These are phyloP conservation scores for Eidolon dupreanum DNA, from an alignment of 2,797 vertebrate species.

Conservation along the genomic window DNA sequence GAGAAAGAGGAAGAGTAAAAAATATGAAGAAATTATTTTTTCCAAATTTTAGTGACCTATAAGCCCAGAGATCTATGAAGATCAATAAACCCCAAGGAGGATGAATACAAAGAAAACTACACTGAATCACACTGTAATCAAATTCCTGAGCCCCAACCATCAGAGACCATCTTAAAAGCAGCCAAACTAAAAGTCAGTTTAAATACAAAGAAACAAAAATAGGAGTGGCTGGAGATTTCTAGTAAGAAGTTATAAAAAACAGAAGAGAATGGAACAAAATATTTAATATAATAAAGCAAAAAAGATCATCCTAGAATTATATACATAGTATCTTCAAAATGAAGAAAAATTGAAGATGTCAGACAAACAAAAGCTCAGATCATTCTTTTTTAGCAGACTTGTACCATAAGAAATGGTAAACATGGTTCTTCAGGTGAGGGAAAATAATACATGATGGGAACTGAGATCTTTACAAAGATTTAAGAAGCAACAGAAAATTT, in stretches of 20 bases:
- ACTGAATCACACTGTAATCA: no score
- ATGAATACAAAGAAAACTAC: no score
- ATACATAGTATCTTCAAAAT: neutral
- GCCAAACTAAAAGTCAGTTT: no score
- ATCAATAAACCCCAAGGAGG: no score
- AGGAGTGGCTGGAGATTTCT: neutral
- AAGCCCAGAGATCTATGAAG: no score
- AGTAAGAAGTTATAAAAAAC: neutral
- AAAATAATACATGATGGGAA: neutral
- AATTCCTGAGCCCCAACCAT: no score
- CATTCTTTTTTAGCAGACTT: neutral
- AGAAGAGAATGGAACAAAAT: neutral
- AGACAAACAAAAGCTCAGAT: neutral
- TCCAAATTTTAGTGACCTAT: no score
- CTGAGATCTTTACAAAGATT: neutral
- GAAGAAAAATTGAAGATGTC: neutral
- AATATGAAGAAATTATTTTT: no score
- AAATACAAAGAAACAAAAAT: neutral
- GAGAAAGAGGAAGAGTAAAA: no score
- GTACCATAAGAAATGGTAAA: neutral
- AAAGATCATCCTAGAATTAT: neutral
- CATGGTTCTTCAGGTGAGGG: neutral
- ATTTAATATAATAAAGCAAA: neutral
- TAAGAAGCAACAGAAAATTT: neutral
- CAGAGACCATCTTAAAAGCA: no score